A percentile compares a stretch with the other conserved stretches of the same genome.
These are phyloP conservation scores for Phengaris alcon DNA, from an alignment of 2,888 invertebrate genomes.

Conservation along the genomic window DNA sequence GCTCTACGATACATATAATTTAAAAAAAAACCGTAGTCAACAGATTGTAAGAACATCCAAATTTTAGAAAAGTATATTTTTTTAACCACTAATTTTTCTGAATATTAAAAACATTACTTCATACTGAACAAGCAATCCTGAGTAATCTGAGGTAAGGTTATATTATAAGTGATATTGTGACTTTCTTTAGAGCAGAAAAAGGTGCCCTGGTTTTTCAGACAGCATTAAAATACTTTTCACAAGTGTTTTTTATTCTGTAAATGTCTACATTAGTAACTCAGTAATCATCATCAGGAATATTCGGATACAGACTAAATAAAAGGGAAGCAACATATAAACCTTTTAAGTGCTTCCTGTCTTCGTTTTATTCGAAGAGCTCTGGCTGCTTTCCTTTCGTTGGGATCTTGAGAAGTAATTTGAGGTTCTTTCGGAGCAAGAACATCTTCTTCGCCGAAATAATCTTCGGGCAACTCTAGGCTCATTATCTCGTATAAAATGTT, in stretches of 20 bases:
- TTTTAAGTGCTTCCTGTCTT: constrained; percentile 79
- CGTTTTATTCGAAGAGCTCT: constrained; percentile 83
- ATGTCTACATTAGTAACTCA: background rate
- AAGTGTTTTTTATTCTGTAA: too few relatives aligned
- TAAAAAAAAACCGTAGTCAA: background rate
- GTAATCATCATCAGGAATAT: background rate
- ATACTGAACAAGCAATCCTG: background rate
- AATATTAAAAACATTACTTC: too few relatives aligned
- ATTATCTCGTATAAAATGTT: background rate
- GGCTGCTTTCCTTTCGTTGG: constrained; percentile 85
- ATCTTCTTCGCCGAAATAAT: constrained; percentile 63
- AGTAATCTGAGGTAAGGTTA: background rate
- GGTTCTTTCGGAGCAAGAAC: constrained; percentile 76
- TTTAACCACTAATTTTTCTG: too few relatives aligned
- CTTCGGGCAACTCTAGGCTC: constrained; percentile 51
- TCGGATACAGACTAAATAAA: background rate
- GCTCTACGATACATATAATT: constrained; percentile 47
- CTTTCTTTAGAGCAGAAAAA: too few relatives aligned
- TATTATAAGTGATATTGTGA: too few relatives aligned
- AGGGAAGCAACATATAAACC: constrained; percentile 48
- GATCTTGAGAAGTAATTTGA: constrained; percentile 81
- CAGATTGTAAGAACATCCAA: background rate
- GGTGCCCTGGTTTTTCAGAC: background rate
- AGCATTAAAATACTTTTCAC: too few relatives aligned
- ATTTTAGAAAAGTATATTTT: too few relatives aligned